Evolutionary conservation across 2,797 vertebrate species (phyloP).

Genomic region (Tinamus major): DNA sequence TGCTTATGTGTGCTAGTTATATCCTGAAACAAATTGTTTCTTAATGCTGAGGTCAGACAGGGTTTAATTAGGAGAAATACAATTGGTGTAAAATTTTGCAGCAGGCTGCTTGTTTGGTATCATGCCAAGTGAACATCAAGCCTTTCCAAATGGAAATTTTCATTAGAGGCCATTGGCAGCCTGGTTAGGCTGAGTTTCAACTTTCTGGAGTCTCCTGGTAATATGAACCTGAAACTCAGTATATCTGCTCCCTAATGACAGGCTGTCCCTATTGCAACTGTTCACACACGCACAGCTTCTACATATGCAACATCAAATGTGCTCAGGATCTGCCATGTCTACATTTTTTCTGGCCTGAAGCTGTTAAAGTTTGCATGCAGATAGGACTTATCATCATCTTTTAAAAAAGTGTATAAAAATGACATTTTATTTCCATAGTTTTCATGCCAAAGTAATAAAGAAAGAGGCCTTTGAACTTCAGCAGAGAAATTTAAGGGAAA

Average conservation of each 20-base stretch:
- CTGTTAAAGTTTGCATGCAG: neutral
- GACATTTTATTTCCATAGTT: neutral
- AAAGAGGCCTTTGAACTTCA: conserved; percentile 5
- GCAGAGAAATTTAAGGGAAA: neutral
- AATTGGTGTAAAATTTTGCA: conserved; percentile 86
- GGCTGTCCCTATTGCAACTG: conserved; percentile 59
- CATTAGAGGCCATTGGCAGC: conserved; percentile 81
- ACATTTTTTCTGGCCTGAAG: neutral
- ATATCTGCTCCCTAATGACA: conserved; percentile 74
- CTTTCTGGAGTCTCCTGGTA: conserved; percentile 77
- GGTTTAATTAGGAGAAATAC: conserved; percentile 96
- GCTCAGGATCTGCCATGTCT: neutral
- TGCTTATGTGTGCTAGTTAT: conserved; percentile 90
- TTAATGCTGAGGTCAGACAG: conserved; percentile 93
- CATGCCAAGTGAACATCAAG: conserved; percentile 83
- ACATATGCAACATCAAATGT: neutral
- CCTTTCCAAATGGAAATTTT: conserved; percentile 83
- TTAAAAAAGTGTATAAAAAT: neutral
- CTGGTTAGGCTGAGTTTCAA: conserved; percentile 80
- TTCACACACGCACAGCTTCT: conserved; percentile 41
- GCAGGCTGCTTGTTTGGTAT: conserved; percentile 83
- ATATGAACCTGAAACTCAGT: conserved; percentile 76
- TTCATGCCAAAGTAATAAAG: neutral
- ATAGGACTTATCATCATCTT: neutral
- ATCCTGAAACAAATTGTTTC: conserved; percentile 94